Conservation (phyloP, 2,797 vertebrate genomes). For the Gallirallus australis region DNA sequence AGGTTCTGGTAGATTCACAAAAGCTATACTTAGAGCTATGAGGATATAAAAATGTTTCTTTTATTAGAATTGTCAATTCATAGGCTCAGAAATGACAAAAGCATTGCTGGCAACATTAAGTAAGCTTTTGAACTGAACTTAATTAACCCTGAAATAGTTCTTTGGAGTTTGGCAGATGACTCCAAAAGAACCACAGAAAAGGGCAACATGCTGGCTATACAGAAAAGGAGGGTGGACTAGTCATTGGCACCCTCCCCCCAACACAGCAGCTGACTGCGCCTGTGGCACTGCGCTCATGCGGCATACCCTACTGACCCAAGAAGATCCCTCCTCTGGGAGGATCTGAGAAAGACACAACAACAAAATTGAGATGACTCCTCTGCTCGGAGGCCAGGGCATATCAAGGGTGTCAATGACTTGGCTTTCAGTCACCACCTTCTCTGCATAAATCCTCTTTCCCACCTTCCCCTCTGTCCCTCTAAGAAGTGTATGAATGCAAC, state of each 20-base stretch:
- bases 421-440: accelerated
- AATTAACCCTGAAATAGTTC: not conserved
- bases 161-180: not conserved
- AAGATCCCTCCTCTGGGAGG: not conserved
- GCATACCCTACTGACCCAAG: not conserved
- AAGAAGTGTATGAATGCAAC: not conserved
- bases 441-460: not conserved
- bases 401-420: not conserved
- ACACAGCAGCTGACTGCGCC: accelerated
- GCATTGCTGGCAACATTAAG: not conserved
- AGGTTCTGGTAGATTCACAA: not conserved
- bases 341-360: not conserved
- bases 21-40: not conserved
- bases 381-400: not conserved
- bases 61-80: not conserved
- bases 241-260: not conserved
- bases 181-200: not conserved
- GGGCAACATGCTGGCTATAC: not conserved
- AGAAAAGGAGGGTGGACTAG: not conserved
- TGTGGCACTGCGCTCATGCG: accelerated
- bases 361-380: not conserved
- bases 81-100: not conserved
- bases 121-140: not conserved
- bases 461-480: accelerated
- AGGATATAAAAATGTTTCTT: not conserved